A percentile compares a stretch with the other conserved stretches of the same genome.
Evolutionary conservation across 53 echinoderm and acorn worm genomes (phyloP).

Genomic region (Holothuria leucospilota): DNA sequence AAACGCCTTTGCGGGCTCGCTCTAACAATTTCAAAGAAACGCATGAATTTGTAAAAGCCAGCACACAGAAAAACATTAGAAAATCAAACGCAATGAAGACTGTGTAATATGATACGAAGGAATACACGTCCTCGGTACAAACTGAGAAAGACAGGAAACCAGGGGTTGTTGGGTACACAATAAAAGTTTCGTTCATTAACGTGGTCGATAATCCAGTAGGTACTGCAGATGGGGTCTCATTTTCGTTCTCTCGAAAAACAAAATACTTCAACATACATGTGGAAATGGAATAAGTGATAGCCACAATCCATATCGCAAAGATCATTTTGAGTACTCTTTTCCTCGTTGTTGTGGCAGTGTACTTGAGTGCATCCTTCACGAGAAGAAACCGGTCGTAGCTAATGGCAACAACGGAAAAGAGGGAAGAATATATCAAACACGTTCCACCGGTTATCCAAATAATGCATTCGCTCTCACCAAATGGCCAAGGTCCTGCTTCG

Average conservation of each 20-base stretch:
- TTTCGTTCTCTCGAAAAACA: too few relatives aligned
- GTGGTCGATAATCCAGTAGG: too few relatives aligned
- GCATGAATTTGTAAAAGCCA: too few relatives aligned
- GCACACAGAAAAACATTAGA: too few relatives aligned
- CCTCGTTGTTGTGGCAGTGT: slow-evolving; percentile 2
- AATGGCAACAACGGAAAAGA: not conserved
- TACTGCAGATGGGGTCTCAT: too few relatives aligned
- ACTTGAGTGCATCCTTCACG: slow-evolving; percentile 33
- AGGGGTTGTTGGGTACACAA: too few relatives aligned
- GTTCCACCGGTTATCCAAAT: slow-evolving; percentile 6
- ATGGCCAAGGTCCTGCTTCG: not conserved
- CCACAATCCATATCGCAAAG: not conserved
- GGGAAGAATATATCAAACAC: slow-evolving; percentile 8
- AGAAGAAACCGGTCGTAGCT: slow-evolving; percentile 34
- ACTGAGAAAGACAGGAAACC: too few relatives aligned
- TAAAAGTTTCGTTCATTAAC: too few relatives aligned
- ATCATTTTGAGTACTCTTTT: not conserved
- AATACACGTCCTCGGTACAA: too few relatives aligned
- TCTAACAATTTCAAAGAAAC: slow-evolving; percentile 7
- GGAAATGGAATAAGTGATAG: not conserved
- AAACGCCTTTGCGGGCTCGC: slow-evolving; percentile 15
- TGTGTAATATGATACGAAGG: too few relatives aligned
- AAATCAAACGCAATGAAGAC: too few relatives aligned
- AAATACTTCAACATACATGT: not conserved
- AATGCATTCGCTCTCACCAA: not conserved